Conservation (phyloP, 1,140 invertebrate species). For the Whitmania pigra region DNA sequence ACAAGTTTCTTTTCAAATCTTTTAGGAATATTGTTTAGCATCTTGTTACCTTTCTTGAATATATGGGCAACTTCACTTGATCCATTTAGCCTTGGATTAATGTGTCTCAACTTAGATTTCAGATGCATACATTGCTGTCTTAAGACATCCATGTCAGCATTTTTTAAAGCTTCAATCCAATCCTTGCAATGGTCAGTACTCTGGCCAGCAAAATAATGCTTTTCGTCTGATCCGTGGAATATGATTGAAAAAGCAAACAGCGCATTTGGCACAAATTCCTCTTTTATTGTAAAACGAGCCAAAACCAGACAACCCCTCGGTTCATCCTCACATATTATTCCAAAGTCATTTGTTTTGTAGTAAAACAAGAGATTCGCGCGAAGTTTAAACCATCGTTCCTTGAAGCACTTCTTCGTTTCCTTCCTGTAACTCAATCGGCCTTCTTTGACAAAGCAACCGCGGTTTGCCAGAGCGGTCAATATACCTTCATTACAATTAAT, state of each 20-base stretch:
- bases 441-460: neutral
- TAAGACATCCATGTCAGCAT: neutral
- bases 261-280: neutral
- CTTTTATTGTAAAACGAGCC: conserved; percentile 2
- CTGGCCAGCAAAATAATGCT: conserved; percentile 13
- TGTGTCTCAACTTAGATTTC: neutral
- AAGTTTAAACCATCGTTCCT: conserved; percentile 60
- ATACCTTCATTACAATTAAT: neutral
- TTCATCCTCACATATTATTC: conserved; percentile 50
- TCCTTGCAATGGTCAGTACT: conserved; percentile 9
- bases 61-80: neutral
- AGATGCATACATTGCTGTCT: neutral
- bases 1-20: neutral
- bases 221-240: conserved; percentile 10
- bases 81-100: neutral
- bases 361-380: conserved; percentile 59
- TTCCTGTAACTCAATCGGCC: conserved; percentile 11
- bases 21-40: neutral
- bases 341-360: conserved; percentile 56
- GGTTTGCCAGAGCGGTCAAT: neutral
- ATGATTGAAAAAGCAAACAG: conserved; percentile 16
- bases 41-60: neutral
- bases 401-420: conserved; percentile 44
- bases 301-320: conserved; percentile 3
- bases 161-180: conserved; percentile 12